Conservation (phyloP, 2,797 vertebrate species). For the Sarcoramphus papa region DNA sequence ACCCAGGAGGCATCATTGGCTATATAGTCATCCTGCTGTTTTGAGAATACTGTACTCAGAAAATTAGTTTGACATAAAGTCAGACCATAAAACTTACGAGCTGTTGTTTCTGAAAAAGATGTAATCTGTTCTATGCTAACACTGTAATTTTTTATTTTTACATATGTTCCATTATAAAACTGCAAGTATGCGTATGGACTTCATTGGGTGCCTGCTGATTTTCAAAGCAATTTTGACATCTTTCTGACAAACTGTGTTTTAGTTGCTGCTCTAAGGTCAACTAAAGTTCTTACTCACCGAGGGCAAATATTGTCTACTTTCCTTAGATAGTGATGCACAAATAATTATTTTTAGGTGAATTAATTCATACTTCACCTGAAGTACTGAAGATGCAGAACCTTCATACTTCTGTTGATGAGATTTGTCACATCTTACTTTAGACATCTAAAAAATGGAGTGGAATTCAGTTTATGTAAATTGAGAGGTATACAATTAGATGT, state of each 20-base stretch:
- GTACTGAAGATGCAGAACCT: not conserved
- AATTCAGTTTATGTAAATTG: not conserved
- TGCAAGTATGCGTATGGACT: not conserved
- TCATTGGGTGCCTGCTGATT: not conserved
- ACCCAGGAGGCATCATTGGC: not conserved
- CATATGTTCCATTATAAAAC: not conserved
- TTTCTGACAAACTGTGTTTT: not conserved
- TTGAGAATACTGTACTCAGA: conserved; percentile 5
- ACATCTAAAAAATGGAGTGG: not conserved
- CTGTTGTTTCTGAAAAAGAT: conserved; percentile 18
- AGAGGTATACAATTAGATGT: not conserved
- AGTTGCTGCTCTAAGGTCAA: not conserved
- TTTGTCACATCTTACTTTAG: not conserved
- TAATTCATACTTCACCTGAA: not conserved
- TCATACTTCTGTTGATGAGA: not conserved
- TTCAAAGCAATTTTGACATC: not conserved
- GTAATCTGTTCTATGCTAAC: not conserved
- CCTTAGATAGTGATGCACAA: not conserved
- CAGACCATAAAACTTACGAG: not conserved
- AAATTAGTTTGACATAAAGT: conserved; percentile 42
- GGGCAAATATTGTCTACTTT: not conserved
- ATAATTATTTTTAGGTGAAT: not conserved
- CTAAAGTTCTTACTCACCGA: not conserved
- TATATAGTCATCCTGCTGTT: not conserved
- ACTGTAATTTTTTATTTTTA: conserved; percentile 14